These are phyloP conservation scores for Uloborus plumipes DNA, from an alignment of 2,888 invertebrate genomes.

Conservation along the genomic window DNA sequence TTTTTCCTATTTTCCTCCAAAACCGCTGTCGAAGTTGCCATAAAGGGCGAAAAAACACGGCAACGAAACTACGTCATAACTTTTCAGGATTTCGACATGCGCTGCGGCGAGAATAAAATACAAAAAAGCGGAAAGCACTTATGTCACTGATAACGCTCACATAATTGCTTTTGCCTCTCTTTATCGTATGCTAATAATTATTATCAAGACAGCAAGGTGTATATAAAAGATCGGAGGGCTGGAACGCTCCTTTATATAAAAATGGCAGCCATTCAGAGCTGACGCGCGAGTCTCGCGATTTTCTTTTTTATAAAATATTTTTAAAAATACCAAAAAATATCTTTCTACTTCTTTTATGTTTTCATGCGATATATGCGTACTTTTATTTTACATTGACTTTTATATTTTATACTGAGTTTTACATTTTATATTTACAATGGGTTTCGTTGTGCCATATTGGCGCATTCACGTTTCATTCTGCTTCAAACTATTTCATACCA, in stretches of 20 bases:
- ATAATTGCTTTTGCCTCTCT: too few relatives aligned
- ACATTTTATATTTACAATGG: not conserved
- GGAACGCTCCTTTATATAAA: not conserved
- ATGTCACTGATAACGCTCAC: too few relatives aligned
- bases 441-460: too few relatives aligned
- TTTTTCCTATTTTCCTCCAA: too few relatives aligned
- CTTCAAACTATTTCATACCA: too few relatives aligned
- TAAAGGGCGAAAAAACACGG: too few relatives aligned
- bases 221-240: not conserved
- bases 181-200: not conserved
- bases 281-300: not conserved
- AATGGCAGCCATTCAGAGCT: not conserved
- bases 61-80: too few relatives aligned
- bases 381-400: constrained; percentile 5
- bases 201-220: not conserved
- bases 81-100: too few relatives aligned
- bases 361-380: not conserved
- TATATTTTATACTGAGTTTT: not conserved
- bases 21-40: too few relatives aligned
- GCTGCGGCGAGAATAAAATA: too few relatives aligned
- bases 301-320: not conserved
- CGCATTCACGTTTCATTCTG: too few relatives aligned
- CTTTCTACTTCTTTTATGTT: constrained; percentile 1
- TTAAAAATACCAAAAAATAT: not conserved
- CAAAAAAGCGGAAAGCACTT: too few relatives aligned